Percentiles rank a stretch among this genome's conserved stretches.
Evolutionary conservation across 37 sponge, comb jelly and placozoan genomes (phyloP).

Genomic region (Aplysina aerophoba): DNA sequence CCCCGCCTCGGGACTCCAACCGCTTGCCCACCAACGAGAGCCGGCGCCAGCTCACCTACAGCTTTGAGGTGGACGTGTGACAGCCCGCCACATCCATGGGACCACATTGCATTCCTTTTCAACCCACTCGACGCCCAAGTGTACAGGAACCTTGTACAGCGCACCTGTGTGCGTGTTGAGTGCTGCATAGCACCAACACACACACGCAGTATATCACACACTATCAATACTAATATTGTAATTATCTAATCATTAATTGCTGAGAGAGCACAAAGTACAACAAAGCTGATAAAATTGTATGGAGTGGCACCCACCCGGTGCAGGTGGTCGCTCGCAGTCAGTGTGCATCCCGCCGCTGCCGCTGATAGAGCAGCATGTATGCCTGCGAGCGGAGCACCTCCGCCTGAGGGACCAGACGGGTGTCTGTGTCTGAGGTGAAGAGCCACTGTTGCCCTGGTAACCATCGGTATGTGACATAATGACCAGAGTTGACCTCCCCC

Average conservation of each 20-base stretch:
- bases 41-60: background rate
- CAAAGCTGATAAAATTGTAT: background rate
- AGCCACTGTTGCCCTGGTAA: constrained; percentile 65
- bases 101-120: too few relatives aligned
- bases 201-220: too few relatives aligned
- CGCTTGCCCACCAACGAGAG: background rate
- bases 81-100: background rate
- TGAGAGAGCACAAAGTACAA: too few relatives aligned
- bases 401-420: constrained; percentile 34
- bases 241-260: too few relatives aligned
- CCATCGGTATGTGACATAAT: constrained; percentile 84
- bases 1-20: background rate
- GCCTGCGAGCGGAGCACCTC: constrained; percentile 68
- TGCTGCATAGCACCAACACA: too few relatives aligned
- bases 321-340: background rate
- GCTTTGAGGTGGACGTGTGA: constrained; percentile 13
- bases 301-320: background rate
- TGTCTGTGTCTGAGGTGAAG: constrained; percentile 78
- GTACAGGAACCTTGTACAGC: too few relatives aligned
- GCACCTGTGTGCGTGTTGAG: too few relatives aligned
- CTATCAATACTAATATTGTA: too few relatives aligned
- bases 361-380: constrained; percentile 85
- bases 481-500: constrained; percentile 83
- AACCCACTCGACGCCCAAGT: too few relatives aligned
- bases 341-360: background rate